Base-by-base conservation (phyloP, 1,140 invertebrate genomes). In the Camponotus vicinus region DNA sequence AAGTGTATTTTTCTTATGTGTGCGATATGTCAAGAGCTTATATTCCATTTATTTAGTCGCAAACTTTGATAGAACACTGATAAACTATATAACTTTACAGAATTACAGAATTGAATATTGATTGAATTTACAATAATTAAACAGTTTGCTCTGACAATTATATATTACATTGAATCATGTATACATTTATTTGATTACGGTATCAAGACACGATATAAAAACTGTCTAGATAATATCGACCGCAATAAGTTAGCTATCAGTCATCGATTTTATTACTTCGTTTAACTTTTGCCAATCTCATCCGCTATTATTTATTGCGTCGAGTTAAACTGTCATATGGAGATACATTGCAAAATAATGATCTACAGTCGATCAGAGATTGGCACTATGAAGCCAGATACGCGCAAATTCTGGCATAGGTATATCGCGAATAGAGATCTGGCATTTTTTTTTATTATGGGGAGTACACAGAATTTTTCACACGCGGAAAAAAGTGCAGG, bases 211-310 rank as follows among this genome's bases (percentile, higher is more conserved):
- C n/a, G 61, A 75, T 32, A 55, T 69, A 69, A 79, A 45, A 6
- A 52, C 3, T 55, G 49, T 21, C 52, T 70, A 69, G 69, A 88
- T 86, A 75, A 86, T 55, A 63, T 32, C 34, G 34, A 82, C 18
- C 79, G 55, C 7, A 76, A 75, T 49, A 49, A 13, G 45, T 76
- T 69, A 80, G 75, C 59, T 49, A 52, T 21, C 5, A 61, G 15
- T 45, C 15, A 71, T n/a, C 57, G 21, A 59, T 80, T 86, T 86
- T 80, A 75, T 85, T 88, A 89, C 77, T 34, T 64, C 11, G 66
- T 73, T 78, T 86, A 83, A 83, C 86, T 79, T 89, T 66, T 57
- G 1, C 11, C 21, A 89, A 89, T 89, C 67, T 89, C 61, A 57
- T 86, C 52, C 37, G 59, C 64, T 82, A 77, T 86, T 75, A 55